Evolutionary conservation across 2,113 vertebrate species (phyloP).

Genomic region (Bambusicola thoracicus): DNA sequence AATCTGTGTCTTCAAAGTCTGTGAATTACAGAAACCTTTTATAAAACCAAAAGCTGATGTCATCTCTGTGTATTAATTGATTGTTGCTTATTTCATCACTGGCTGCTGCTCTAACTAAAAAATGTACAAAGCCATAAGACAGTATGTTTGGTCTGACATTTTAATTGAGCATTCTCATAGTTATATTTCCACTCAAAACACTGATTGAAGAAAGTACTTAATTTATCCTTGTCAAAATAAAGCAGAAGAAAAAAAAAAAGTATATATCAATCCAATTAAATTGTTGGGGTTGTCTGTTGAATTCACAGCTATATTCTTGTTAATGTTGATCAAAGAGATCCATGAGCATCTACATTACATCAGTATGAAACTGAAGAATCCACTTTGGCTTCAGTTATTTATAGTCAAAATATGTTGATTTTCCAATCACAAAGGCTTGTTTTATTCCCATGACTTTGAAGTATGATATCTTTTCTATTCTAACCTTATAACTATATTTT

Average conservation of each 20-base stretch:
- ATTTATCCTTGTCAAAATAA: background rate
- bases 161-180: background rate
- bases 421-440: background rate
- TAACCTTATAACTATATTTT: background rate
- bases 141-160: background rate
- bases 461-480: background rate
- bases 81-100: background rate
- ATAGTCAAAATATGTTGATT: background rate
- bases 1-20: background rate
- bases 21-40: background rate
- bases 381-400: background rate
- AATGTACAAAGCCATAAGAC: background rate
- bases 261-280: background rate
- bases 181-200: background rate
- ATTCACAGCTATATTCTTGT: background rate
- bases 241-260: background rate
- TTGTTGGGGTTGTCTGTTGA: background rate
- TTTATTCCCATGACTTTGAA: background rate
- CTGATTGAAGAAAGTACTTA: background rate
- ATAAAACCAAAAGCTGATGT: background rate
- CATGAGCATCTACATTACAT: background rate
- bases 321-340: background rate
- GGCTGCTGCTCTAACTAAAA: background rate
- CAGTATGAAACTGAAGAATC: background rate
- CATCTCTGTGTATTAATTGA: background rate